Evolutionary conservation across 2,888 invertebrate species (phyloP).

Genomic region (Adelognathus sp.): DNA sequence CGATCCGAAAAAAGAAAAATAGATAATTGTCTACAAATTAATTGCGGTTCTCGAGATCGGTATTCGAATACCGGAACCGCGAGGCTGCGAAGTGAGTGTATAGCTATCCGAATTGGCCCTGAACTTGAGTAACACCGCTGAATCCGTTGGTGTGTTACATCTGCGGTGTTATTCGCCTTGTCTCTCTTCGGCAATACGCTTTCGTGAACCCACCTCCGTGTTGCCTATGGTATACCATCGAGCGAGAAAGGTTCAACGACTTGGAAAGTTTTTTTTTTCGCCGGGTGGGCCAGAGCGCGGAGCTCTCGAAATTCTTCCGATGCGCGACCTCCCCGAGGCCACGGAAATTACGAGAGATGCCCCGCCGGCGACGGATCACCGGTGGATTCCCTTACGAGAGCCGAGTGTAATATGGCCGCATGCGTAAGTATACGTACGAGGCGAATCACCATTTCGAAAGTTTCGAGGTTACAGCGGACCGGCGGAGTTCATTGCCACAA

Average conservation of each 20-base stretch:
- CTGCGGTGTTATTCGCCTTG: background rate
- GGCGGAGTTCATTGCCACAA: conserved; percentile 63
- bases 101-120: conserved; percentile 65
- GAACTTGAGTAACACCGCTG: conserved; percentile 69
- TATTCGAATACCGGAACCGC: background rate
- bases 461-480: conserved; percentile 41
- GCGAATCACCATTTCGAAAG: conserved; percentile 63
- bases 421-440: conserved; percentile 11
- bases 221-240: too few relatives aligned
- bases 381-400: conserved; percentile 23
- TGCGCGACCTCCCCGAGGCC: conserved; percentile 49
- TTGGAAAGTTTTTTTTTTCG: conserved; percentile 77
- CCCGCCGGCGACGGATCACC: background rate
- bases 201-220: conserved; percentile 39
- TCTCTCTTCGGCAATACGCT: conserved; percentile 47
- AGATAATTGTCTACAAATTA: background rate
- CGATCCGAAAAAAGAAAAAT: background rate
- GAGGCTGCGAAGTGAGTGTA: background rate
- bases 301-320: conserved; percentile 72
- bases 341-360: conserved; percentile 69
- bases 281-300: conserved; percentile 21
- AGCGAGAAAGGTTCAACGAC: conserved; percentile 70
- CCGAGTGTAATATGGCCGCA: conserved; percentile 41
- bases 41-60: background rate
- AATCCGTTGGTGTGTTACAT: conserved; percentile 38